phyloP scores from a whole-genome alignment of 2,797 vertebrate species.

The Gastrophryne carolinensis region DNA sequence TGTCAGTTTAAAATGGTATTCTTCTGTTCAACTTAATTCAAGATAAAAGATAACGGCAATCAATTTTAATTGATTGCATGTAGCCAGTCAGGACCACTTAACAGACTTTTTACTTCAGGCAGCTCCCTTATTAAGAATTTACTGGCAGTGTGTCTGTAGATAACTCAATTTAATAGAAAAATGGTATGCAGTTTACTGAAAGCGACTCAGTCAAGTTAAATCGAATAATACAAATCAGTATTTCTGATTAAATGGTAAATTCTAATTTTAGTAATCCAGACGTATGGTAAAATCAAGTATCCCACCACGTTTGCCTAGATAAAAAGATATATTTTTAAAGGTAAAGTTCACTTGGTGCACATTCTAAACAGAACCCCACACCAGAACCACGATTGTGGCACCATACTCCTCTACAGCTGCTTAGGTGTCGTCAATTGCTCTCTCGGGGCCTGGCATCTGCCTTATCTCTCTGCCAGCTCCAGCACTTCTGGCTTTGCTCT shows the following conservation, averaged over 20 bases:
- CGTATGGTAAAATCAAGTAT: no score
- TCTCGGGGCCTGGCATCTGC: no score
- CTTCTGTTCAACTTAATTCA: constrained; percentile 49
- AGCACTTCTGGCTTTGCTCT: no score
- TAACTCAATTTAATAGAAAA: constrained; percentile 39
- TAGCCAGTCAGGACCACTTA: constrained; percentile 59
- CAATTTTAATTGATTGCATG: constrained; percentile 55
- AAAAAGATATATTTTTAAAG: no score
- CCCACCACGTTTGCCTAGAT: no score
- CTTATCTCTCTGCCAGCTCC: no score
- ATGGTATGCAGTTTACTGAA: constrained; percentile 32
- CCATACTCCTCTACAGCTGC: no score
- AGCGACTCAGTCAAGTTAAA: constrained; percentile 30
- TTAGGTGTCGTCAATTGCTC: no score
- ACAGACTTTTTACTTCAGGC: constrained; percentile 54
- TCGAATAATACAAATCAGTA: constrained; percentile 30
- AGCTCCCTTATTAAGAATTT: constrained; percentile 58
- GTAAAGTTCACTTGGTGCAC: no score
- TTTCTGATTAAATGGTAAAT: constrained; percentile 26
- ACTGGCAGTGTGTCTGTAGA: constrained; percentile 48
- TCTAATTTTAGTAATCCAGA: constrained; percentile 21
- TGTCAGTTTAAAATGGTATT: not conserved
- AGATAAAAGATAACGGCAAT: constrained; percentile 54
- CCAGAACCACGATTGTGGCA: no score
- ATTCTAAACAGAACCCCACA: no score